Percentiles rank a stretch among this genome's conserved stretches.
Conservation (phyloP, 1,140 invertebrate species). For the Meloidogyne hapla region DNA sequence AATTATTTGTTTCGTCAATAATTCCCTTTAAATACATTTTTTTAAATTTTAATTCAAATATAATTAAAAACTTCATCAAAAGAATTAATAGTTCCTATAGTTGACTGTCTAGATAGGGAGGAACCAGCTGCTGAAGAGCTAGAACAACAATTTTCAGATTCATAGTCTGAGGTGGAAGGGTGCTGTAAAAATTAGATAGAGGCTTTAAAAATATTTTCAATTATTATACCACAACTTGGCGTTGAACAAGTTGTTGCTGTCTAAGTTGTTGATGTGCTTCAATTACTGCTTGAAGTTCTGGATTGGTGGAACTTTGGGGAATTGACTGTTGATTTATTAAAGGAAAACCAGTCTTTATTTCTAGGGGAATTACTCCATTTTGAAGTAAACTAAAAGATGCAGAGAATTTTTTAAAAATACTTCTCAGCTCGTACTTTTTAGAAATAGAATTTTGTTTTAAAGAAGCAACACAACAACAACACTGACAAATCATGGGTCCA, state of each 20-base stretch:
- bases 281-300: not conserved
- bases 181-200: conserved; percentile 70
- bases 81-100: conserved; percentile 57
- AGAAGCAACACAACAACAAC: conserved; percentile 22
- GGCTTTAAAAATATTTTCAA: not conserved
- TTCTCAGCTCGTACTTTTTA: too few species aligned
- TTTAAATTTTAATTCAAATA: not conserved
- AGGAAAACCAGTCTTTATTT: conserved; percentile 10
- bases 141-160: conserved; percentile 44
- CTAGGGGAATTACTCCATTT: not conserved
- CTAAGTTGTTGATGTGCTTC: conserved; percentile 7
- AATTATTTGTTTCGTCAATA: conserved; percentile 31
- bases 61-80: conserved; percentile 55
- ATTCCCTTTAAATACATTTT: not conserved
- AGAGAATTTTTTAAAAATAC: too few species aligned
- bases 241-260: not conserved
- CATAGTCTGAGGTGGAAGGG: conserved; percentile 39
- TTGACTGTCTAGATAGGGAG: conserved; percentile 53
- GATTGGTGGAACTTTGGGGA: conserved; percentile 31
- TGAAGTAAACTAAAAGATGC: not conserved
- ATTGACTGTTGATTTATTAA: conserved; percentile 24
- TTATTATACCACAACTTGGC: not conserved
- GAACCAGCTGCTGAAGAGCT: conserved; percentile 27
- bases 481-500: conserved; percentile 14
- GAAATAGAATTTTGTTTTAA: not conserved